phyloP scores from a whole-genome alignment of 2,888 invertebrate genomes.

The Eristalinus aeneus region DNA sequence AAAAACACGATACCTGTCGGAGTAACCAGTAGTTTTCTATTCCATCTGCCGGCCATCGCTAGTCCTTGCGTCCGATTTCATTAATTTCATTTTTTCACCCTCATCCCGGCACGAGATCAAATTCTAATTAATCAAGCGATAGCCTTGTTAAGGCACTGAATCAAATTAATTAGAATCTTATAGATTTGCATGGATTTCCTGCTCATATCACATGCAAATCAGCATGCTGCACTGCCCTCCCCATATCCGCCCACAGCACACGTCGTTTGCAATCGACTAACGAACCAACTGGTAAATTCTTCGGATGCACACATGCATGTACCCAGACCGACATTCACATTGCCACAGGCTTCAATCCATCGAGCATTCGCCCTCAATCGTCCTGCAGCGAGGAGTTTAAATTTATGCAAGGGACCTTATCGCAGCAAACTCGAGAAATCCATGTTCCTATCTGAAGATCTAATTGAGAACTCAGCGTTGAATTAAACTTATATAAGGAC shows the following conservation, averaged over 20 bases:
- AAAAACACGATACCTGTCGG: too few relatives aligned
- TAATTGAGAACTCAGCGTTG: slow-evolving; percentile 30
- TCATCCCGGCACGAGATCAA: not conserved
- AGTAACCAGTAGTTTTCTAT: too few relatives aligned
- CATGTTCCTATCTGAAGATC: slow-evolving; percentile 44
- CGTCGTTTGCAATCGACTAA: slow-evolving; percentile 2
- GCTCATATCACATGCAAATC: not conserved
- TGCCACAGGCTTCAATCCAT: slow-evolving; percentile 14
- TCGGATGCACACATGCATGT: slow-evolving; percentile 9
- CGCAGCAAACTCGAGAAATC: slow-evolving; percentile 18
- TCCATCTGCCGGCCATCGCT: too few relatives aligned
- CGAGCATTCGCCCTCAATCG: slow-evolving; percentile 16
- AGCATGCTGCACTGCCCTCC: not conserved
- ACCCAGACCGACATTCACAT: not conserved
- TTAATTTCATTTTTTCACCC: not conserved
- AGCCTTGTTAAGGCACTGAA: not conserved
- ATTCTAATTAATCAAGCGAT: not conserved
- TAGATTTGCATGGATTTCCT: not conserved
- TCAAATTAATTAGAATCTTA: slow-evolving; percentile 24
- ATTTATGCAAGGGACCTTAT: slow-evolving; percentile 40
- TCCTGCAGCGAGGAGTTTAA: slow-evolving; percentile 12
- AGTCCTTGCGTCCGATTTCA: not conserved
- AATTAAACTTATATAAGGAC: slow-evolving; percentile 13
- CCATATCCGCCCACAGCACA: not conserved
- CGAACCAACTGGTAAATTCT: slow-evolving; percentile 28